Conservation (phyloP, 2,113 vertebrate species). For the Callithrix jacchus region DNA sequence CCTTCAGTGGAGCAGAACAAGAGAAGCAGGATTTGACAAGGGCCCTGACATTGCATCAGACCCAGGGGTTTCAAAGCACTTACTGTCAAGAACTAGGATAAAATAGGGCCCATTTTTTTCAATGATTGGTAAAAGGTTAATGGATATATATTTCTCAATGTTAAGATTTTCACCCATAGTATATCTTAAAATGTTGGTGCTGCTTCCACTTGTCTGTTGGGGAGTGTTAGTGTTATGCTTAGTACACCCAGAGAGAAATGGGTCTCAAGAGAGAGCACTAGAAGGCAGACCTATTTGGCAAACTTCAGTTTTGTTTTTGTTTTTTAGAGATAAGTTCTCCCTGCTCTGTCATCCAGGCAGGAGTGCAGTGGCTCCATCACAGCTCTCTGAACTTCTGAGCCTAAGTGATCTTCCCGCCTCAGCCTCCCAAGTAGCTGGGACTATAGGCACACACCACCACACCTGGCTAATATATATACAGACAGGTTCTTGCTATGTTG, state of each 20-base stretch:
- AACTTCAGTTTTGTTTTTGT: neutral
- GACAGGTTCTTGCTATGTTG: too few species aligned
- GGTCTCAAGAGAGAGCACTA: neutral
- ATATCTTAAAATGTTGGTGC: neutral
- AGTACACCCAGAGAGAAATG: neutral
- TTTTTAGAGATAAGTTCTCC: too few species aligned
- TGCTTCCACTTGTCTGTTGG: neutral
- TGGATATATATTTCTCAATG: neutral
- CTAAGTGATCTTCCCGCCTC: too few species aligned
- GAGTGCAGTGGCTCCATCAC: too few species aligned
- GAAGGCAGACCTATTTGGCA: neutral
- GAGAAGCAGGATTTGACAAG: neutral
- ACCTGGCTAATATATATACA: too few species aligned
- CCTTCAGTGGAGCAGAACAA: neutral
- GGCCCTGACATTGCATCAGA: neutral
- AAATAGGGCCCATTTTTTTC: neutral
- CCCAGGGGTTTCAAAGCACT: neutral
- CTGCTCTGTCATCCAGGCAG: too few species aligned
- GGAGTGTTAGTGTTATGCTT: neutral
- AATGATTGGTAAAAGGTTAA: neutral
- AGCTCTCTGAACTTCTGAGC: too few species aligned
- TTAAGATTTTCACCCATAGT: slow-evolving; percentile 12
- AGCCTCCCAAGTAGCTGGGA: too few species aligned
- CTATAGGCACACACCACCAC: too few species aligned
- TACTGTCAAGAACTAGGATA: neutral